Base-by-base conservation (phyloP, 2,113 vertebrate genomes). In the Eclectus roratus region DNA sequence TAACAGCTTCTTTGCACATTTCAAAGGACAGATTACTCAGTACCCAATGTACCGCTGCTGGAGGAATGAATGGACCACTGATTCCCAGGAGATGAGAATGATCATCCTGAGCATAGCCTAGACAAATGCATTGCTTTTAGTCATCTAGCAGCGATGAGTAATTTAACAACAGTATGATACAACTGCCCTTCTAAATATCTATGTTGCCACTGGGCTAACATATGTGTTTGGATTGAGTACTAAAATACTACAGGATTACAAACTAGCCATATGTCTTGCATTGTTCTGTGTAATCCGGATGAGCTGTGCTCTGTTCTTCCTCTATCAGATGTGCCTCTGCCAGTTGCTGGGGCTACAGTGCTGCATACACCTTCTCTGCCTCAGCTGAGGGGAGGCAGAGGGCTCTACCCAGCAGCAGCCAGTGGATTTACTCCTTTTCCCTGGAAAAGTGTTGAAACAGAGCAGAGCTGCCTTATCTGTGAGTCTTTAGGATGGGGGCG, bases 21-120 rank as follows among this genome's bases (percentile, higher is more conserved):
- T 83, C 88, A 80, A 83, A 91, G 85, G 85, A 56, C 76, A 83
- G 53, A 83, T 91, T 94, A 79, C 47, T 88, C 73, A 95, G 74
- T 44, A 77, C 31, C 49, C 49, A 27, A 29, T 80, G 85, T 87
- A 47, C 53, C 46, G 55, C 71, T 94, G 63, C 58, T 77, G 41
- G 68, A 83, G 46, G 68, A 88, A 92, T 23, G 68, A 93, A 83
- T 53, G 79, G 81, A 85, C 88, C 49, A 65, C 88, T 80, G 82
- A 52, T 49, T 94, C 64, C 19, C 63, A 70, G 37, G 79, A 88
- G 74, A 85, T 91, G 85, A 88, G 82, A 80, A 73, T n/a, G 58
- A 21, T 85, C 63, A 11, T 76, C 82, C 47, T 80, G 50, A 87
- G 33, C 64, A 78, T n/a, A 88, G 56, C 58, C 49, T 37, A 43